phyloP scores from a whole-genome alignment of 2,888 invertebrate species.

The Stictocephala bisonia region DNA sequence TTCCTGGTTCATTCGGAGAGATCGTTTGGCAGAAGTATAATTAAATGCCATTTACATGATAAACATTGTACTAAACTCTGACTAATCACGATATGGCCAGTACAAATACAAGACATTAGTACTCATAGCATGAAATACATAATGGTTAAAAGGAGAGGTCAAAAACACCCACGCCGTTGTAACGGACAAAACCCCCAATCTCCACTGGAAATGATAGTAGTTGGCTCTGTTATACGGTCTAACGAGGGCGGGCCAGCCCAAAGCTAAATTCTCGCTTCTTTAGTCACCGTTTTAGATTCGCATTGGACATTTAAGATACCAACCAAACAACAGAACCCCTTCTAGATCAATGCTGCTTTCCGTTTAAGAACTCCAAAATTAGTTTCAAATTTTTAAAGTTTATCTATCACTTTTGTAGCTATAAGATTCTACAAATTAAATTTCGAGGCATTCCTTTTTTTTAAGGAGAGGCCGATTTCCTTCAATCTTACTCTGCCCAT shows the following conservation, averaged over 20 bases:
- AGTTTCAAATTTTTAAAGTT: too few relatives aligned
- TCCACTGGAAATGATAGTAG: slow-evolving; percentile 17
- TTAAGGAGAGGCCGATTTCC: too few relatives aligned
- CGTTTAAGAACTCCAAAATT: too few relatives aligned
- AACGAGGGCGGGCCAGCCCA: slow-evolving; percentile 26
- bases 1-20: too few relatives aligned
- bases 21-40: too few relatives aligned
- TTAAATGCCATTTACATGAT: slow-evolving; percentile 35
- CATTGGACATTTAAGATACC: too few relatives aligned
- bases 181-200: not conserved
- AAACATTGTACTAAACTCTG: slow-evolving; percentile 25
- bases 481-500: too few relatives aligned
- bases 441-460: too few relatives aligned
- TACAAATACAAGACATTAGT: slow-evolving; percentile 24
- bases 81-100: slow-evolving; percentile 26
- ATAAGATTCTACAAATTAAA: too few relatives aligned
- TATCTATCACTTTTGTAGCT: too few relatives aligned
- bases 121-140: slow-evolving; percentile 30
- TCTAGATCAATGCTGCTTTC: too few relatives aligned
- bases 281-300: slow-evolving; percentile 15
- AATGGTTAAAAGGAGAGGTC: slow-evolving; percentile 40
- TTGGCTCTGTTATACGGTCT: slow-evolving; percentile 32
- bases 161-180: slow-evolving; percentile 32
- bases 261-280: not conserved
- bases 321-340: too few relatives aligned